phyloP scores from a whole-genome alignment of 1,140 invertebrate genomes.

The Notospermus geniculatus region DNA sequence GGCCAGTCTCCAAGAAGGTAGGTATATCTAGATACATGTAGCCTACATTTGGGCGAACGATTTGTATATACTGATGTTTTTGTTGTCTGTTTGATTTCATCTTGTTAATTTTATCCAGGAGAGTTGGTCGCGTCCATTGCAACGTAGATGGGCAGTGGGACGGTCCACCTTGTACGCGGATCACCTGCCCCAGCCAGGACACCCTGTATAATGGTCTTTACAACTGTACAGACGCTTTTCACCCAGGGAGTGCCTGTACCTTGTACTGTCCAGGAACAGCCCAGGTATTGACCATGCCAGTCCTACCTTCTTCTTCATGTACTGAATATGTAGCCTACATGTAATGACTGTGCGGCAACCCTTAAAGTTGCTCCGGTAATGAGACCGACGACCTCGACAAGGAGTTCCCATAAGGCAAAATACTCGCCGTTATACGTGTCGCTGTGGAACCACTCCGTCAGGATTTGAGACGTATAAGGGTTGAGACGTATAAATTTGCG shows the following conservation, averaged over 20 bases:
- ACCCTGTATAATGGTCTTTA: conserved; percentile 30
- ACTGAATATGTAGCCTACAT: too few species aligned
- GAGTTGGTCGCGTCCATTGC: conserved; percentile 26
- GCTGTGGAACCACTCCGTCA: too few species aligned
- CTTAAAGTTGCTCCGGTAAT: too few species aligned
- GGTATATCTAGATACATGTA: background rate
- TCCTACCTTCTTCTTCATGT: too few species aligned
- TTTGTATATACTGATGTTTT: background rate
- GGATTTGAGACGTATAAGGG: too few species aligned
- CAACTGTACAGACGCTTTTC: conserved; percentile 27
- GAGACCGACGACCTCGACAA: too few species aligned
- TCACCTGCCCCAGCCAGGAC: conserved; percentile 26
- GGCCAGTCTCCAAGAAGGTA: conserved; percentile 22
- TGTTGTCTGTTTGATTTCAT: too few species aligned
- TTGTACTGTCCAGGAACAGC: conserved; percentile 27
- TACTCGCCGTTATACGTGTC: too few species aligned
- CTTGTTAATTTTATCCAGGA: conserved; percentile 19
- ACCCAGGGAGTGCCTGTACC: conserved; percentile 31
- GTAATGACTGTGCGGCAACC: too few species aligned
- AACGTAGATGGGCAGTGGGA: conserved; percentile 29
- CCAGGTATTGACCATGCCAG: conserved; percentile 20
- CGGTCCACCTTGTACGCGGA: conserved; percentile 24
- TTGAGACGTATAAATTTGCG: too few species aligned
- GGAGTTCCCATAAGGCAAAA: too few species aligned
- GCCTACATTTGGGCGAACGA: too few species aligned